Base-by-base conservation (phyloP, 2,888 invertebrate species). In the Oeneis ivallda region DNA sequence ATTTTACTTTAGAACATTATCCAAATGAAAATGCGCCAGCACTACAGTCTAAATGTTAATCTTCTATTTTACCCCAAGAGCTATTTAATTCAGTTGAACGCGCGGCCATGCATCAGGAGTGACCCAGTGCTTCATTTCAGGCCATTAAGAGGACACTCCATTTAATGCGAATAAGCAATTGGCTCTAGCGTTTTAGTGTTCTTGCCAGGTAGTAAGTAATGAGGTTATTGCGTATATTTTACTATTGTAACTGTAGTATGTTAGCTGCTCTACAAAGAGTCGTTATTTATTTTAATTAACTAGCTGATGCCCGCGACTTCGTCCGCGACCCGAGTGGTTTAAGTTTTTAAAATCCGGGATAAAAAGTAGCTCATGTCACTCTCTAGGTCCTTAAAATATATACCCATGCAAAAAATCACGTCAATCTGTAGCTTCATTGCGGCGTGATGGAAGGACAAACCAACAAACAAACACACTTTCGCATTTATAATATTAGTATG, bases 151-250 rank as follows among this genome's bases (percentile, higher is more conserved):
- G 69, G 69, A 70, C 69, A 70, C 69, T 62, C 69, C 69, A 70
- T 70, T 70, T 70, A 69, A 70, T 70, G 67, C 57, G 67, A 70
- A 67, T 70, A 70, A 70, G 67, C 67, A 67, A 70, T 70, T 70
- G 69, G 69, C 67, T 70, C 67, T 65, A 69, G 67, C 63, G 45
- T 70, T 70, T 67, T 70, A 70, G 69, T 65, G 65, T 65, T 53
- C 47, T 61, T 70, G 69, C 67, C 69, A 70, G 69, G 69, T 70
- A 67, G 60, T 67, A 67, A 63, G 65, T 64, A 67, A 67, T 61
- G 53, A 67, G 47, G 17, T 15, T 65, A 52, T 54, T 66, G 43
- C 62, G 43, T 32, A 65, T 56, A 59, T 59, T 68, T 59, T 47
- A 60, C 59, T 56, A 59, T 15, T 15, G 45, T 45, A 4, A n/a